Evolutionary conservation across 1,140 invertebrate species (phyloP).

Genomic region (Macrocentrus cingulum): DNA sequence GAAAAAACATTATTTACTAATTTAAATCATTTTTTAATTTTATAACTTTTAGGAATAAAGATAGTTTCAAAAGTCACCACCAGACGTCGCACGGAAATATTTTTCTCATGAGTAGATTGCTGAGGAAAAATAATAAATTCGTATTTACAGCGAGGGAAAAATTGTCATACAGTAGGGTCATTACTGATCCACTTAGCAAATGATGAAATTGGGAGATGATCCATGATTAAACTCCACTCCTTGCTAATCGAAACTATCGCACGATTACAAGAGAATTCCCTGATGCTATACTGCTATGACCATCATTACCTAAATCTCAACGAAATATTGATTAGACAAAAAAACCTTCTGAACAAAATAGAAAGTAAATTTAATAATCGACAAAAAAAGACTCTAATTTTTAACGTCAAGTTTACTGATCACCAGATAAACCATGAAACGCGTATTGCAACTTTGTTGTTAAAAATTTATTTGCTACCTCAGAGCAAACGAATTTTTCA

Average conservation of each 20-base stretch:
- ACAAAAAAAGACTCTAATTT: no score
- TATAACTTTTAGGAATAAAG: no score
- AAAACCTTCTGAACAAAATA: no score
- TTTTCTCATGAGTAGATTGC: background rate
- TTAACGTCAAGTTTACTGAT: no score
- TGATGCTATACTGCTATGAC: conserved; percentile 43
- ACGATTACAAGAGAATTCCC: conserved; percentile 36
- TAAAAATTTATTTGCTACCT: no score
- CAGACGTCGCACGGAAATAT: conserved; percentile 29
- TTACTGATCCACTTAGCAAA: conserved; percentile 47
- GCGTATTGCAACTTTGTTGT: no score
- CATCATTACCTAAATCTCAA: background rate
- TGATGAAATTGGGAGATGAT: conserved; percentile 49
- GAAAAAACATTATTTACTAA: no score
- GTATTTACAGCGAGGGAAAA: background rate
- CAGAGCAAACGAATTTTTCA: no score
- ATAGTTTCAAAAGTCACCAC: conserved; percentile 14
- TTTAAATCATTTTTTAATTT: no score
- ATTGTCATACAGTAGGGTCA: conserved; percentile 43
- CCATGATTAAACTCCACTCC: conserved; percentile 47
- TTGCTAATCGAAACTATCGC: conserved; percentile 36
- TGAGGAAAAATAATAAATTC: background rate
- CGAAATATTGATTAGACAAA: no score
- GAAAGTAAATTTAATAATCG: no score
- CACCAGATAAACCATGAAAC: no score